phyloP scores from a whole-genome alignment of 2,797 vertebrate genomes.

The Acanthurus tractus region DNA sequence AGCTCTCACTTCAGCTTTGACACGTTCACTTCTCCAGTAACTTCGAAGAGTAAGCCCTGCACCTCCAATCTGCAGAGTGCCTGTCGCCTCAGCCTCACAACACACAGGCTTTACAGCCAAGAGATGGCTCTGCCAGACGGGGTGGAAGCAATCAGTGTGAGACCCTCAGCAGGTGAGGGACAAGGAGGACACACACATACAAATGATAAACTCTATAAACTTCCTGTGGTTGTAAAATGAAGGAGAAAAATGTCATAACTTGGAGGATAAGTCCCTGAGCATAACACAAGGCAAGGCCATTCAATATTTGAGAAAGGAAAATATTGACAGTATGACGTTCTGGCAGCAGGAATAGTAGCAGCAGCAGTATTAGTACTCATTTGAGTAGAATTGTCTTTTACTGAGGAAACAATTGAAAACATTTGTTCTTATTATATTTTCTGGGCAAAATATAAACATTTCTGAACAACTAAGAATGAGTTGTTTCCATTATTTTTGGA shows the following conservation, averaged over 20 bases:
- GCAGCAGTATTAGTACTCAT: background rate
- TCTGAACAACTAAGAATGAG: background rate
- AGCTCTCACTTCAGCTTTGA: conserved; percentile 74
- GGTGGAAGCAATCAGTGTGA: conserved; percentile 92
- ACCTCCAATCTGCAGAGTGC: conserved; percentile 94
- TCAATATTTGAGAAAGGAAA: background rate
- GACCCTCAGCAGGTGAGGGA: conserved; percentile 94
- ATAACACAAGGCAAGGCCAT: background rate
- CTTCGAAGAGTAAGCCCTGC: conserved; percentile 87
- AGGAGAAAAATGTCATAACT: background rate
- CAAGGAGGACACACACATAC: conserved; percentile 11
- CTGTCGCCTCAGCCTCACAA: conserved; percentile 91
- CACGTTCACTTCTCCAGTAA: conserved; percentile 77
- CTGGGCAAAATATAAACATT: background rate
- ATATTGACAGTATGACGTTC: background rate
- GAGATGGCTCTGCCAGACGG: conserved; percentile 91
- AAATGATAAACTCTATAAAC: background rate
- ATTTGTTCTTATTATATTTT: background rate
- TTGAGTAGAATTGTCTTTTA: background rate
- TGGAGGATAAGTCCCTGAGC: background rate
- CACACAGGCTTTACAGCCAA: conserved; percentile 91
- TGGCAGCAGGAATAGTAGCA: no score
- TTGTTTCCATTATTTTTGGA: background rate
- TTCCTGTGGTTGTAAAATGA: background rate
- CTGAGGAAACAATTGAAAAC: conserved; percentile 15